Evolutionary conservation across 2,888 invertebrate genomes (phyloP), one percentile per base, ranked within the genome.

Genomic region (Cepaea hortensis): DNA sequence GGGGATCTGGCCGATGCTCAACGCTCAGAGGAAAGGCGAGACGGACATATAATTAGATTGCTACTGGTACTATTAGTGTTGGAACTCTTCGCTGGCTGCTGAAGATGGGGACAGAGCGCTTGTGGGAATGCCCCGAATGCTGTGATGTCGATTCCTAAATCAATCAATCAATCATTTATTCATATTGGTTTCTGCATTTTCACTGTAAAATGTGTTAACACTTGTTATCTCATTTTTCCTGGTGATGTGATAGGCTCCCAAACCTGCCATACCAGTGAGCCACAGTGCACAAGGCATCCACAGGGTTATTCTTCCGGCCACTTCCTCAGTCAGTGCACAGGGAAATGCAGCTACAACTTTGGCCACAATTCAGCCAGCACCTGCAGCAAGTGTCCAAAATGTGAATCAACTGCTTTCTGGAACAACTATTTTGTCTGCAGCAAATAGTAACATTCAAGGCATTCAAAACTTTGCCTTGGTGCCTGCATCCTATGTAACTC

Each of bases 401-500:
- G 85, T 91, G 48, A 88, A 89, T 46, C 90, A 90, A 84, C 87
- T 92, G 23, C 93, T 93, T 6, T 92, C 93, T 79, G 94, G 93
- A 80, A 92, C 94, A 46, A 92, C 94, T 0, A 91, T 94, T 70
- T 90, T 94, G 70, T 89, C 93, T 6, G 91, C 92, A n/a, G 90
- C 90, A n/a, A 81, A 75, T 62, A 90, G 87, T 95, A 88, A 90
- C 79, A 85, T 91, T 0, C 91, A 89, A 18, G 92, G 92, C 7
- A 88, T 93, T 65, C 93, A 92, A 79, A 92, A 93, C 18, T 95
- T 96, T 92, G 95, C 96, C 35, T 95, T 96, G 91, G 94, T 96
- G 15, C 96, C 96, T 55, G 95, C 96, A 7, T 95, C 95, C 88
- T 96, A 95, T 92, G 94, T 96, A 85, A 95, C 95, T 81, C 93